Base-by-base conservation (phyloP, 2,113 vertebrate species). In the Pelobates fuscus region DNA sequence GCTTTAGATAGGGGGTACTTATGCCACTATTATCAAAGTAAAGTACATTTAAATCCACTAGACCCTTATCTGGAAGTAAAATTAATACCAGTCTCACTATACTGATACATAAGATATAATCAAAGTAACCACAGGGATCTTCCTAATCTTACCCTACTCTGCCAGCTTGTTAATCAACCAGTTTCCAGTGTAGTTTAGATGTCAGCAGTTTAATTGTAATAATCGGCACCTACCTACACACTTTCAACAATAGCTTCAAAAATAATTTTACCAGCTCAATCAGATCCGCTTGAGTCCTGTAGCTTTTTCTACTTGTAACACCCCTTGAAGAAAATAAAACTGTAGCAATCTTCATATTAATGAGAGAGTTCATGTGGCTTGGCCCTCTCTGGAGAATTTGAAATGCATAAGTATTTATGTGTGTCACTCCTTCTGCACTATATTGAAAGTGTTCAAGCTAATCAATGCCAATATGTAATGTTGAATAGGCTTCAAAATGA, bases 81-180 rank as follows among this genome's bases (percentile, higher is more conserved):
- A 77, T 77, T 46, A 77, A 67, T 68, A 77, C 57, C 27, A 58
- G 73, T 67, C 57, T 77, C 55, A 26, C n/a, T 30, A 61, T 77
- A 77, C 55, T 43, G 57, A 43, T 52, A 67, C 43, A 24, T 67
- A 77, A 77, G 73, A 77, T 77, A 77, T 77, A 77, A 77, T 77
- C 73, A 77, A 52, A 60, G 55, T 29, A 67, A 12, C 73, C n/a
- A 20, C 73, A 52, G 73, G 73, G 30, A 64, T 80, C 77, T 60
- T 77, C 30, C 20, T 77, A 78, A 78, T 68, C 46, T 75, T 69
- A 68, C 55, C 76, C 41, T 2, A 2, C 66, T 70, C 59, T 80
- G 80, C 78, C 78, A 80, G 78, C 77, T 79, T 83, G 72, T 65
- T 86, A 85, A 86, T 86, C 84, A 84, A 86, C 77, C 61, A 4